Evolutionary conservation across 2,797 vertebrate genomes (phyloP).

Genomic region (Dryobates pubescens): DNA sequence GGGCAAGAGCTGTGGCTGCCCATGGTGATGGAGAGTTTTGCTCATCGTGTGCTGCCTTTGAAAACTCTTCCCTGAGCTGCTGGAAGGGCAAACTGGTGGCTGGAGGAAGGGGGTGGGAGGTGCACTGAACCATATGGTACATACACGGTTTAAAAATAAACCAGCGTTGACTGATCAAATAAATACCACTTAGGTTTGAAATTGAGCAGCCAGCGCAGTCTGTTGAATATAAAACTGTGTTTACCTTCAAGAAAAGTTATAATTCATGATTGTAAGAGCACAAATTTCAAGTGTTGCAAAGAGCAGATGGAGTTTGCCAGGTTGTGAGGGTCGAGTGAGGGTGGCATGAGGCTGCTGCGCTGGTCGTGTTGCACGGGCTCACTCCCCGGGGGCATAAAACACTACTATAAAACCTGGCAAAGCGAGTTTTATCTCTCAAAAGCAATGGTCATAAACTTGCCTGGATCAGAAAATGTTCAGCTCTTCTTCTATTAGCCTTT

Average conservation of each 20-base stretch:
- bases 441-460: neutral
- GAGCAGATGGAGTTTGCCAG: neutral
- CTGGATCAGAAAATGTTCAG: conserved; percentile 6
- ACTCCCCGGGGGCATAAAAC: neutral
- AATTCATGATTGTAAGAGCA: conserved; percentile 36
- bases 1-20: neutral
- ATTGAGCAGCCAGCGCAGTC: conserved; percentile 33
- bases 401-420: conserved; percentile 25
- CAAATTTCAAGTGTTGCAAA: conserved; percentile 9
- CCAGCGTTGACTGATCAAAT: conserved; percentile 49
- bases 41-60: neutral
- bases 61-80: neutral
- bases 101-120: neutral
- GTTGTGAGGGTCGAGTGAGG: neutral
- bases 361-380: fast-evolving
- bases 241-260: conserved; percentile 55
- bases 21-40: neutral
- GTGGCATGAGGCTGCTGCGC: neutral
- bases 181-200: conserved; percentile 51
- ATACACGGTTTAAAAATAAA: conserved; percentile 31
- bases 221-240: conserved; percentile 55
- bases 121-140: conserved; percentile 31
- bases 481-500: conserved; percentile 46
- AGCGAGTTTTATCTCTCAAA: conserved; percentile 48
- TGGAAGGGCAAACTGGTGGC: conserved; percentile 25